Percentiles rank a stretch among this genome's conserved stretches.
These are phyloP conservation scores for Plectrocnemia conspersa DNA, from an alignment of 1,140 invertebrate species.

Conservation along the genomic window DNA sequence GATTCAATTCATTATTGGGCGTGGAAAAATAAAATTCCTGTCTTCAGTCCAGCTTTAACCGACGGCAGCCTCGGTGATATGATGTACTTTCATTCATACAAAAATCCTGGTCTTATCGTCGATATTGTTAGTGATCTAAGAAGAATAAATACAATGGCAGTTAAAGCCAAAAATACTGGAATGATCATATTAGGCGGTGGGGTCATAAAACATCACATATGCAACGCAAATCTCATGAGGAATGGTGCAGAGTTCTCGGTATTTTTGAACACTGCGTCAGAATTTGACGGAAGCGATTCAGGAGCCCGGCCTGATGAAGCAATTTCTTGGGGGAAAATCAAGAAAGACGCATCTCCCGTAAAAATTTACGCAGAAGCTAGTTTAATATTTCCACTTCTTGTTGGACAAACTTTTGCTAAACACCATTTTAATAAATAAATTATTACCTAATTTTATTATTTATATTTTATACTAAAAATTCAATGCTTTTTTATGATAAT, in stretches of 20 bases:
- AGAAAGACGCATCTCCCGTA: conserved; percentile 81
- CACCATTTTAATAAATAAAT: conserved; percentile 17
- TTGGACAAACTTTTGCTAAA: conserved; percentile 93
- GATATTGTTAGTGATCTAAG: conserved; percentile 93
- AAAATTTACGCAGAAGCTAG: conserved; percentile 97
- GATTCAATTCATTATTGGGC: conserved; percentile 98
- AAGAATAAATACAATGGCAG: conserved; percentile 90
- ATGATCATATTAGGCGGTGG: conserved; percentile 97
- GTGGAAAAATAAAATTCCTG: conserved; percentile 94
- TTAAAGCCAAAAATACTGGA: conserved; percentile 89
- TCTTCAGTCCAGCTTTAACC: conserved; percentile 96
- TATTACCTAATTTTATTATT: too few relatives aligned
- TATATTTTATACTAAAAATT: too few relatives aligned
- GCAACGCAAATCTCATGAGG: conserved; percentile 96
- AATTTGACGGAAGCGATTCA: conserved; percentile 98
- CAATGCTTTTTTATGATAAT: too few relatives aligned
- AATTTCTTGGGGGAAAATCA: conserved; percentile 97
- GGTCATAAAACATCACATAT: conserved; percentile 98
- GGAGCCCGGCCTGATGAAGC: conserved; percentile 98
- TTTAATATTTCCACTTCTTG: conserved; percentile 89
- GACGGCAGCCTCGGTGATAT: conserved; percentile 99
- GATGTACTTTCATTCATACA: conserved; percentile 98
- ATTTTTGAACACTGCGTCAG: conserved; percentile 94
- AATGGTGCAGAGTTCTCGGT: conserved; percentile 98
- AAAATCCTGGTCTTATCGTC: conserved; percentile 84